Evolutionary conservation across 1,140 invertebrate genomes (phyloP).

Genomic region (Orchesella cincta): DNA sequence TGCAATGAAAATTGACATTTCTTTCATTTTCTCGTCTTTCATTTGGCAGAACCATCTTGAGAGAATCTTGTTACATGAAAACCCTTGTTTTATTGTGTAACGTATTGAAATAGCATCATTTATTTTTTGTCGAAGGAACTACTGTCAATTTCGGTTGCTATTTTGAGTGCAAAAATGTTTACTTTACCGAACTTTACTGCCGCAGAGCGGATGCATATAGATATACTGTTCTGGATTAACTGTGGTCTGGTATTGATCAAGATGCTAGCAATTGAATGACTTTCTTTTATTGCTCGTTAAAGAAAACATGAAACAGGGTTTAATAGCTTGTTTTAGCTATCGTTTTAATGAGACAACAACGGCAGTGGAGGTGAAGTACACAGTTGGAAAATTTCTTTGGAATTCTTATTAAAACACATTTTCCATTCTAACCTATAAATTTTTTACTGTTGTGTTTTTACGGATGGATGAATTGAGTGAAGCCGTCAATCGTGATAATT

Average conservation of each 20-base stretch:
- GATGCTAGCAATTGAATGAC: background rate
- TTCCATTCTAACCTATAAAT: too few relatives aligned
- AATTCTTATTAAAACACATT: too few relatives aligned
- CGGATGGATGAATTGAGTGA: too few relatives aligned
- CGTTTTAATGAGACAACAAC: too few relatives aligned
- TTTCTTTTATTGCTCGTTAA: conserved; percentile 10
- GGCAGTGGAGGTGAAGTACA: too few relatives aligned
- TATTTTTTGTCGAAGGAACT: background rate
- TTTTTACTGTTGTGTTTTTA: too few relatives aligned
- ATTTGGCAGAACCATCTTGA: background rate
- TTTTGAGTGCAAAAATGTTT: background rate
- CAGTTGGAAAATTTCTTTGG: too few relatives aligned
- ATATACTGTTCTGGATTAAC: background rate
- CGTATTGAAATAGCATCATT: background rate
- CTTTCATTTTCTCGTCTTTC: background rate
- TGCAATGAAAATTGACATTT: background rate
- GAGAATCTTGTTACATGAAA: background rate
- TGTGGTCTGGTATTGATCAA: background rate
- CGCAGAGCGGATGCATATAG: background rate
- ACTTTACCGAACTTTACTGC: background rate
- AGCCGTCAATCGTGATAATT: too few relatives aligned
- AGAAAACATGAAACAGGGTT: background rate
- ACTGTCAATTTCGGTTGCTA: background rate
- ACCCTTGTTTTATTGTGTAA: background rate
- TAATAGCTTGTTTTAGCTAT: too few relatives aligned